Conservation (phyloP, 2,888 invertebrate species). For the Lepidonotus clava region DNA sequence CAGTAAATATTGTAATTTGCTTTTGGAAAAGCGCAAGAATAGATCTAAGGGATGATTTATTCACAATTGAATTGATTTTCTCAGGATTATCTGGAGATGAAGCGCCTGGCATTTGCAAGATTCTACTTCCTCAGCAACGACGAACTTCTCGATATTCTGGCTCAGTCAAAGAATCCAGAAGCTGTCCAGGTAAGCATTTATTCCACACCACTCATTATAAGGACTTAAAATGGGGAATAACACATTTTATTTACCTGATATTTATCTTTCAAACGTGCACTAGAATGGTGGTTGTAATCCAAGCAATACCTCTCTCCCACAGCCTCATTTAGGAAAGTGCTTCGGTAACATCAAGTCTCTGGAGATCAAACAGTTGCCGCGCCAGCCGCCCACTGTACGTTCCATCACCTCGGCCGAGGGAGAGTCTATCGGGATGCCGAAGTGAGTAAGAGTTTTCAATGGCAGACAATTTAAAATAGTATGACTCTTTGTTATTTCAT, state of each 20-base stretch:
- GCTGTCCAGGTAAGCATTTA: constrained; percentile 76
- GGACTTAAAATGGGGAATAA: no score
- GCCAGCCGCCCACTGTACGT: constrained; percentile 78
- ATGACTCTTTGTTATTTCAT: no score
- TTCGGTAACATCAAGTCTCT: constrained; percentile 79
- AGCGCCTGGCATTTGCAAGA: constrained; percentile 79
- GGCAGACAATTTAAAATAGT: no score
- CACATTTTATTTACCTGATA: no score
- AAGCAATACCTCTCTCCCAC: constrained; percentile 36
- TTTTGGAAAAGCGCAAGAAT: neutral
- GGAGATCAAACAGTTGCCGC: constrained; percentile 75
- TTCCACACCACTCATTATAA: no score
- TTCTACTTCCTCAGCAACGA: constrained; percentile 81
- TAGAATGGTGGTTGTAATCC: neutral
- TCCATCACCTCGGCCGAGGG: constrained; percentile 78
- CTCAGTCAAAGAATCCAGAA: constrained; percentile 79
- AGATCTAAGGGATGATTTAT: neutral
- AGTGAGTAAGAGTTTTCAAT: constrained; percentile 69
- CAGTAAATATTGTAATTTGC: no score
- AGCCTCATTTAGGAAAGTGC: constrained; percentile 80
- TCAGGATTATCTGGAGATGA: constrained; percentile 80
- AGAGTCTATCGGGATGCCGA: constrained; percentile 79
- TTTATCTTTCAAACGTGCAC: no score
- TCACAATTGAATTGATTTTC: neutral
- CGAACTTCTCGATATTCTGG: constrained; percentile 79